phyloP scores from a whole-genome alignment of 2,888 invertebrate genomes.

The Drosophila silvestris region DNA sequence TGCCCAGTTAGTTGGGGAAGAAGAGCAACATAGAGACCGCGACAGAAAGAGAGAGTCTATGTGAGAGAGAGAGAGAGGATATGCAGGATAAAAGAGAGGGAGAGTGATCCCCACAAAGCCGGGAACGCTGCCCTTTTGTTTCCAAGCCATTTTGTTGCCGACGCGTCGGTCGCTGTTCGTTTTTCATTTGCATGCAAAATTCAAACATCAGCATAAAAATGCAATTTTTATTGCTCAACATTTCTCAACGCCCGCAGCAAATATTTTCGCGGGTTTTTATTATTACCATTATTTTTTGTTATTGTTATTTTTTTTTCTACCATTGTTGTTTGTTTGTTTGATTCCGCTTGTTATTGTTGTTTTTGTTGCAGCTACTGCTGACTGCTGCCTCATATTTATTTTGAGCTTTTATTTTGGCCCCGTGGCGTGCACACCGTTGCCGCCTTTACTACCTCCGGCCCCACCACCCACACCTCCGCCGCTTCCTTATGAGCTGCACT shows the following conservation, averaged over 20 bases:
- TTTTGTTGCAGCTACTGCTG: slow-evolving; percentile 37
- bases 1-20: slow-evolving; percentile 37
- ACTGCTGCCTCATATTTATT: slow-evolving; percentile 75
- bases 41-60: slow-evolving; percentile 3
- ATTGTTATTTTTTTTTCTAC: slow-evolving; percentile 27
- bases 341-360: slow-evolving; percentile 52
- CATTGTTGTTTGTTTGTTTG: slow-evolving; percentile 71
- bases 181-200: slow-evolving; percentile 84
- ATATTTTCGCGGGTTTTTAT: slow-evolving; percentile 82
- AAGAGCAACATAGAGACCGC: background rate
- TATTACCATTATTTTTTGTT: slow-evolving; percentile 59
- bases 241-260: slow-evolving; percentile 81
- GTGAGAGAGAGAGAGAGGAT: background rate
- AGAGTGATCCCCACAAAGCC: slow-evolving; percentile 49
- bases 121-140: slow-evolving; percentile 58
- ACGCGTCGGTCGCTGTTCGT: slow-evolving; percentile 64
- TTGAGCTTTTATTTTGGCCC: slow-evolving; percentile 63
- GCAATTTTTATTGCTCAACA: slow-evolving; percentile 84
- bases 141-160: slow-evolving; percentile 72
- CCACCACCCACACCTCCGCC: background rate
- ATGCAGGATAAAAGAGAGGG: background rate
- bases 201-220: slow-evolving; percentile 85
- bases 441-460: slow-evolving; percentile 8
- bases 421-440: slow-evolving; percentile 49
- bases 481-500: slow-evolving; percentile 74